Evolutionary conservation across 2,888 invertebrate species (phyloP).

Genomic region (Hypolimnas misippus): DNA sequence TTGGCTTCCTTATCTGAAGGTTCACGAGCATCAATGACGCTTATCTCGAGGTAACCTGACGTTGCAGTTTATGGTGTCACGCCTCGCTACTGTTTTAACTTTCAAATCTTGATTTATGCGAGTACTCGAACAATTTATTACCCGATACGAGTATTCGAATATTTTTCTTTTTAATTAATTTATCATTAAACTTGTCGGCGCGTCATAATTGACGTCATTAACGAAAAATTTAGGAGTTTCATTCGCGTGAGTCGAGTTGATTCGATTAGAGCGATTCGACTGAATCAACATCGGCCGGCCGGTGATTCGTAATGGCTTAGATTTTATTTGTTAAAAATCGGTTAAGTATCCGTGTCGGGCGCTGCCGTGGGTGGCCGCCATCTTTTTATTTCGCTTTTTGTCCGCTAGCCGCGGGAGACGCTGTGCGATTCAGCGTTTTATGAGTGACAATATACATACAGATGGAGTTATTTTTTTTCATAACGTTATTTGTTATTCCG

Average conservation of each 20-base stretch:
- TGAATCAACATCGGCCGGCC: constrained; percentile 69
- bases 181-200: constrained; percentile 18
- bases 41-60: constrained; percentile 51
- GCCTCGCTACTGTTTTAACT: constrained; percentile 61
- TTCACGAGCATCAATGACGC: constrained; percentile 42
- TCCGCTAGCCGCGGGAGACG: constrained; percentile 76
- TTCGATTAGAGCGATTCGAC: constrained; percentile 9
- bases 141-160: constrained; percentile 12
- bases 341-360: constrained; percentile 84
- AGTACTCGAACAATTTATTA: constrained; percentile 6
- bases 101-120: constrained; percentile 30
- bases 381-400: constrained; percentile 81
- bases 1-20: constrained; percentile 66
- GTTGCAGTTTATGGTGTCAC: constrained; percentile 62
- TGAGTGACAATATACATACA: constrained; percentile 77
- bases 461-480: constrained; percentile 15
- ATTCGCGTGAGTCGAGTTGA: background rate
- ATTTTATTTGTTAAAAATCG: constrained; percentile 85
- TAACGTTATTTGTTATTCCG: constrained; percentile 57
- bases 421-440: constrained; percentile 77
- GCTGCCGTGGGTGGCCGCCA: constrained; percentile 81
- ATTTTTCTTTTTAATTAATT: constrained; percentile 24
- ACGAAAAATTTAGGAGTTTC: background rate
- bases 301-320: constrained; percentile 82
- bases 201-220: background rate